Percentiles rank a stretch among this genome's conserved stretches.
These are phyloP conservation scores for Sarcophaga peregrina DNA, from an alignment of 1,140 invertebrate species.

Conservation along the genomic window DNA sequence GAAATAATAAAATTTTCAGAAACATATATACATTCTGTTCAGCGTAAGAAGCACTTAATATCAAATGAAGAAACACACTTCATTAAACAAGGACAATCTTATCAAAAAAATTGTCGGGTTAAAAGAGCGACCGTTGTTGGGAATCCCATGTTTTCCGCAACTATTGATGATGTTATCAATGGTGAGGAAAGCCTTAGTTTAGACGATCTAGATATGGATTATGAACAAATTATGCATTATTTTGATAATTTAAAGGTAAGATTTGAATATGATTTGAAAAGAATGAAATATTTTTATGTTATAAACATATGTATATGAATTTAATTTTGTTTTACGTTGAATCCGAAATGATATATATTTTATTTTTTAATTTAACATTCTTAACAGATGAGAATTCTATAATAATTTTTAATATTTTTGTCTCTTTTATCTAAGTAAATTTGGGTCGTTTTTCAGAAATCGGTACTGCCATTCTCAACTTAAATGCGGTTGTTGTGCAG, in stretches of 20 bases:
- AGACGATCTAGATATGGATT: conserved; percentile 92
- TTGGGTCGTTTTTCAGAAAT: too few species aligned
- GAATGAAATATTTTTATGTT: too few species aligned
- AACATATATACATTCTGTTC: not conserved
- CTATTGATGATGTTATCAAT: conserved; percentile 66
- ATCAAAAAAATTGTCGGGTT: conserved; percentile 63
- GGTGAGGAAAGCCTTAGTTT: conserved; percentile 72
- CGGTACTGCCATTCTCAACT: too few species aligned
- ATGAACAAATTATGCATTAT: conserved; percentile 96
- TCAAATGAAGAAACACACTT: conserved; percentile 1
- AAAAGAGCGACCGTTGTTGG: conserved; percentile 86
- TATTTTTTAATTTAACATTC: not conserved
- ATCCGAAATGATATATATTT: not conserved
- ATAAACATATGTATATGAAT: not conserved
- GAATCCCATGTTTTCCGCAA: conserved; percentile 83
- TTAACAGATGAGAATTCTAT: not conserved
- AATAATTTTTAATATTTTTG: not conserved
- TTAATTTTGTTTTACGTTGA: not conserved
- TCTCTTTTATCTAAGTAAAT: too few species aligned
- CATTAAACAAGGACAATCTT: conserved; percentile 36
- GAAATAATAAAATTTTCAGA: not conserved
- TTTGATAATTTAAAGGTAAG: conserved; percentile 94
- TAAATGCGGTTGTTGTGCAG: too few species aligned
- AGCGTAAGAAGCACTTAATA: conserved; percentile 43
- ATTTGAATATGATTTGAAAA: not conserved